phyloP scores from a whole-genome alignment of 2,888 invertebrate genomes.

The Eupelmus urozonus region DNA sequence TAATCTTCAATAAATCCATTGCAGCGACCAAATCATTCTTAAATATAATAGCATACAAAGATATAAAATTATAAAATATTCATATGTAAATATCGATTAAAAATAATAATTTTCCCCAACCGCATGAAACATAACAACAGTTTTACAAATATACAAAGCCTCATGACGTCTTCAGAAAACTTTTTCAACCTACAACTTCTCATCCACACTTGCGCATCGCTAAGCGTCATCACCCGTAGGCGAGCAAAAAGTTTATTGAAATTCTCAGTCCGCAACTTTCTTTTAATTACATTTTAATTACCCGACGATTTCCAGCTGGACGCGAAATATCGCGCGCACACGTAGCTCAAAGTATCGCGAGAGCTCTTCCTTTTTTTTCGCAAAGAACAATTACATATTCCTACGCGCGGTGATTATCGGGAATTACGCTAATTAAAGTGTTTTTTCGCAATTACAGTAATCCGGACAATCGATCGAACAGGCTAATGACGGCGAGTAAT shows the following conservation, averaged over 20 bases:
- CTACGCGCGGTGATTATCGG: slow-evolving; percentile 35
- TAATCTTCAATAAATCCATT: too few relatives aligned
- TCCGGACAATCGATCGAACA: slow-evolving; percentile 50
- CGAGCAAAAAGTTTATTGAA: slow-evolving; percentile 28
- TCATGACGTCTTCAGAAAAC: neutral
- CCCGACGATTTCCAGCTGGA: slow-evolving; percentile 20
- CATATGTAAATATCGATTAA: too few relatives aligned
- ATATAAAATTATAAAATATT: too few relatives aligned
- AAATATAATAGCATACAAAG: too few relatives aligned
- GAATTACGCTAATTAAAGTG: slow-evolving; percentile 49
- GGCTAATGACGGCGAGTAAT: slow-evolving; percentile 46
- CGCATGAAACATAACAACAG: too few relatives aligned
- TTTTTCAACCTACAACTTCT: too few relatives aligned
- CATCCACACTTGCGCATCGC: too few relatives aligned
- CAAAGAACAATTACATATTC: slow-evolving; percentile 33
- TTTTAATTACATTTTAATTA: slow-evolving; percentile 54
- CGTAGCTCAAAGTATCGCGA: slow-evolving; percentile 45
- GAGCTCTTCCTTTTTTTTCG: slow-evolving; percentile 25
- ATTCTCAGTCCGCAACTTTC: slow-evolving; percentile 42
- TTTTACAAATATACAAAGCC: neutral
- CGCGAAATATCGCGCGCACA: neutral
- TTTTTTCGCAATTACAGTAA: slow-evolving; percentile 56
- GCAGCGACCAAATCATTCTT: too few relatives aligned
- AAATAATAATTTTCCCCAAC: neutral
- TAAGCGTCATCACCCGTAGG: too few relatives aligned